These are phyloP conservation scores for Gobius niger DNA, from an alignment of 2,113 vertebrate genomes.

Conservation along the genomic window DNA sequence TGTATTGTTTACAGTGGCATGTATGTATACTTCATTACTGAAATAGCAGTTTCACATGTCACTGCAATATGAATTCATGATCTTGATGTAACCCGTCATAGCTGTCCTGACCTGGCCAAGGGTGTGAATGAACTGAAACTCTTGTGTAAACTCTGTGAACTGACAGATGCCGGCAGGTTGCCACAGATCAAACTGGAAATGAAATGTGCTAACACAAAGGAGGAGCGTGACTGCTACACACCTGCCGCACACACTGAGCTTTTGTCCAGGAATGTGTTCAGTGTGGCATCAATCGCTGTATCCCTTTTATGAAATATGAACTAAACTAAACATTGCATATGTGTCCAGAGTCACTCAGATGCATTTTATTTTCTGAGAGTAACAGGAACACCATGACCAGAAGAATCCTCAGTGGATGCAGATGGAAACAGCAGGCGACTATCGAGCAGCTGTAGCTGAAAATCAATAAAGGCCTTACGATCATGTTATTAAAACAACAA, in stretches of 20 bases:
- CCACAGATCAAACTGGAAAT: slow-evolving; percentile 22
- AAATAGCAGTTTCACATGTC: background rate
- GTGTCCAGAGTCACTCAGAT: slow-evolving; percentile 8
- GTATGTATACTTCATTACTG: too few species aligned
- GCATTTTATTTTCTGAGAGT: slow-evolving; percentile 20
- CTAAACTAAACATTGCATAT: slow-evolving; percentile 11
- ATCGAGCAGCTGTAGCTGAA: slow-evolving; percentile 4
- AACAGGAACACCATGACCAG: slow-evolving; percentile 8
- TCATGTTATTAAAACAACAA: slow-evolving; percentile 19
- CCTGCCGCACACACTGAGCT: slow-evolving; percentile 32
- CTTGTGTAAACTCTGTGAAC: slow-evolving; percentile 11
- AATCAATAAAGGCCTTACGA: slow-evolving; percentile 48
- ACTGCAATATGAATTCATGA: background rate
- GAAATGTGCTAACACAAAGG: slow-evolving; percentile 22
- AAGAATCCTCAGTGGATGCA: slow-evolving; percentile 17
- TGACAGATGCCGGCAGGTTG: slow-evolving; percentile 13
- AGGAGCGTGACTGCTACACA: slow-evolving; percentile 29
- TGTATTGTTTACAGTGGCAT: too few species aligned
- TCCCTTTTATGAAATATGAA: slow-evolving; percentile 28
- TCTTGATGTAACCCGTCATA: background rate
- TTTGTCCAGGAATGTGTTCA: slow-evolving; percentile 35
- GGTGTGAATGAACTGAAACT: slow-evolving; percentile 2
- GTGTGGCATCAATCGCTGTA: slow-evolving; percentile 21
- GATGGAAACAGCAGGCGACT: slow-evolving; percentile 33
- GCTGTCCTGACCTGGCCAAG: background rate